Percentiles rank a stretch among this genome's conserved stretches.
phyloP scores from a whole-genome alignment of 2,888 invertebrate genomes.

The Sceliomorpha sp. region DNA sequence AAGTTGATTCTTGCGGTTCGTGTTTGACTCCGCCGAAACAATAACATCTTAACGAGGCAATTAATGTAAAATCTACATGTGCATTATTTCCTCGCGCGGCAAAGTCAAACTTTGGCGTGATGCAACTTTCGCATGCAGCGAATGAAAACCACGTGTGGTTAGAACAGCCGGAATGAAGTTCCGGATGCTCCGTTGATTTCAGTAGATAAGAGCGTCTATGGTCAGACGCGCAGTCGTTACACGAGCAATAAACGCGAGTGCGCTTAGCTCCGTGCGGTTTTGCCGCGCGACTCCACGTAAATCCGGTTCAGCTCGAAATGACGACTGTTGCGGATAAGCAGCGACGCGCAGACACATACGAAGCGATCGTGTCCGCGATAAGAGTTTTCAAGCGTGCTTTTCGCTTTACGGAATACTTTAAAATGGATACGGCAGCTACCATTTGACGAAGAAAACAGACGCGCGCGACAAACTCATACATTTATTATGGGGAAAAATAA shows the following conservation, averaged over 20 bases:
- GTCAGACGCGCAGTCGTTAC: constrained; percentile 50
- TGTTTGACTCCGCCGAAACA: constrained; percentile 46
- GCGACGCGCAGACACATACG: too few species aligned
- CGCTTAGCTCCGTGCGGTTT: constrained; percentile 24
- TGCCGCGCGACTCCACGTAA: constrained; percentile 5
- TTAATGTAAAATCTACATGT: constrained; percentile 52
- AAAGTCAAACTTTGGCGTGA: constrained; percentile 32
- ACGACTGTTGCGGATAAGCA: too few species aligned
- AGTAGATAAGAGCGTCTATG: constrained; percentile 48
- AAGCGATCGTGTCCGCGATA: too few species aligned
- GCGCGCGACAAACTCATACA: too few species aligned
- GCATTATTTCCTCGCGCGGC: constrained; percentile 40
- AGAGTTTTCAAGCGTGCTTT: too few species aligned
- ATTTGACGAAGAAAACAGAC: too few species aligned
- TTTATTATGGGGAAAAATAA: too few species aligned
- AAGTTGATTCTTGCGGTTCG: constrained; percentile 43
- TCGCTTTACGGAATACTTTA: too few species aligned
- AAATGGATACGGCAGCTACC: too few species aligned
- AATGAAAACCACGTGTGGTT: constrained; percentile 45
- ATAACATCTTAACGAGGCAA: constrained; percentile 49
- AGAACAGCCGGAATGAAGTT: constrained; percentile 31
- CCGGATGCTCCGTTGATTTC: constrained; percentile 47
- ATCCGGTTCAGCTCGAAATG: too few species aligned
- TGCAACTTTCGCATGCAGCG: constrained; percentile 41
- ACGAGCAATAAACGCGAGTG: constrained; percentile 27